Evolutionary conservation across 1,140 invertebrate species (phyloP), one percentile per base, ranked within the genome.

Genomic region (Mactra quadrangularis): DNA sequence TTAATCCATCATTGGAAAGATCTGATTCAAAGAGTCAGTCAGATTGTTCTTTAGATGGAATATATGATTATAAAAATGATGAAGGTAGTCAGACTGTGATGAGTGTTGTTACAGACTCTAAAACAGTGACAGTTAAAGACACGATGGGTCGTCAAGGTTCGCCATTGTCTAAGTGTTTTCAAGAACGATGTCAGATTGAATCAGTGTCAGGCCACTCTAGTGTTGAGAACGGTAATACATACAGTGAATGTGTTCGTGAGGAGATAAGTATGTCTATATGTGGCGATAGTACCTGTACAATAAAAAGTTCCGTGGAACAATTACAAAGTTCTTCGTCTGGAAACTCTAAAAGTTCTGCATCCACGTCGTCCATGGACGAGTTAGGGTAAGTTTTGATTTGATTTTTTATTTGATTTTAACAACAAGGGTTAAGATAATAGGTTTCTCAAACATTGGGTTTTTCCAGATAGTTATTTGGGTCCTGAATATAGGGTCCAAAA

Each of bases 281-380:
- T 41, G 38, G 38, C 15, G n/a, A 2, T 1, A 45, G 60, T 45
- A 3, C 29, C 9, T 6, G 35, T 22, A 64, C 60, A 41, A 22
- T 64, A 45, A 45, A 64, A 64, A 41, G 35, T 17, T 19, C 35
- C 2, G 22, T 19, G 1, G 29, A 35, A 19, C 35, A 45, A 17
- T 41, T 19, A 64, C 35, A 41, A 45, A 64, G 60, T 64, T 31
- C 66, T 19, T 70, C 66, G 22, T 41, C 66, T 3, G n/a, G n/a
- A n/a, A 45, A 70, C 50, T 15, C 13, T 29, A 70, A 70, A 50
- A 70, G 66, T 25, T 31, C 66, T 50, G 66, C 29, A 29, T 50
- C 45, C 6, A 31, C 15, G 29, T 31, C 47, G 27, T 25, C 52
- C 15, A 17, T 47, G 64, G 64, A 71, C 31, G 25, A 47, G 41